phyloP scores from a whole-genome alignment of 64 coral and sea anemone species.

The Astreopora myriophthalma region DNA sequence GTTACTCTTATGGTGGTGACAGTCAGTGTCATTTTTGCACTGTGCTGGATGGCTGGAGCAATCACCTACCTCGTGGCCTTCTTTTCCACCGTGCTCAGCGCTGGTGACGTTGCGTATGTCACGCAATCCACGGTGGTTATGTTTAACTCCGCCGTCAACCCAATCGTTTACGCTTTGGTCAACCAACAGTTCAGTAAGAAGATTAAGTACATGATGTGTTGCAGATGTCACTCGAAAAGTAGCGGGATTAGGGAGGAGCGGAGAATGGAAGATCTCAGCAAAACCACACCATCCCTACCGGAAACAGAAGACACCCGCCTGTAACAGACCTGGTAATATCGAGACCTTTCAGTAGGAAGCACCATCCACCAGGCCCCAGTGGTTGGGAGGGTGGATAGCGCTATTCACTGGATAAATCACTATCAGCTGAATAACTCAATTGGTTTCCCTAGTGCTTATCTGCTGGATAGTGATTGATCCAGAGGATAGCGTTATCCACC shows the following conservation, averaged over 20 bases:
- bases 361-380: too few relatives aligned
- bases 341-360: too few relatives aligned
- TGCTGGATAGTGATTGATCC: too few relatives aligned
- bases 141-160: slow-evolving; percentile 7
- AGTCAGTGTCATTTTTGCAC: not conserved
- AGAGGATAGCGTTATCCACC: too few relatives aligned
- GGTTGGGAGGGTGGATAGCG: too few relatives aligned
- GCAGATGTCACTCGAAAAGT: not conserved
- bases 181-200: not conserved
- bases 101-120: not conserved
- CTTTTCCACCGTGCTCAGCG: not conserved
- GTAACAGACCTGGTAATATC: too few relatives aligned
- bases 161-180: not conserved
- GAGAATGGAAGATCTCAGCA: not conserved
- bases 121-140: not conserved
- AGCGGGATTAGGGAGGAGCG: not conserved
- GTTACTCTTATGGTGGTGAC: not conserved
- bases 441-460: too few relatives aligned
- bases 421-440: too few relatives aligned
- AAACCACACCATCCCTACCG: too few relatives aligned
- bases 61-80: not conserved
- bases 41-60: not conserved
- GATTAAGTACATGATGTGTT: not conserved
- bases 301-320: too few relatives aligned
- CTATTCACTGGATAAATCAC: too few relatives aligned